Conservation (phyloP, 2,113 vertebrate species). For the Hippocampus mohnikei region DNA sequence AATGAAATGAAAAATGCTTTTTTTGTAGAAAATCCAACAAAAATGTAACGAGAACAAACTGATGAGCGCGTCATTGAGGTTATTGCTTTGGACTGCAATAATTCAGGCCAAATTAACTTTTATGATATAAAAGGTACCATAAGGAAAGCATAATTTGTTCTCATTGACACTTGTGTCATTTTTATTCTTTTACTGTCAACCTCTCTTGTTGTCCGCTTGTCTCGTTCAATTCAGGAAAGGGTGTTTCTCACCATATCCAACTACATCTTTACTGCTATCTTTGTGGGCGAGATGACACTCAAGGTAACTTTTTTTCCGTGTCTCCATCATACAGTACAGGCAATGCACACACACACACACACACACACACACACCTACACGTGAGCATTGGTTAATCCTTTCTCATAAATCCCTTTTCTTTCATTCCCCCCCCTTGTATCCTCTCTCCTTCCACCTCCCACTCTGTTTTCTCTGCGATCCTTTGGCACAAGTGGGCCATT, state of each 20-base stretch:
- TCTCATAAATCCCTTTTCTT: slow-evolving; percentile 5
- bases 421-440: slow-evolving; percentile 3
- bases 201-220: slow-evolving; percentile 16
- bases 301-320: slow-evolving; percentile 79
- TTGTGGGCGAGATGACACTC: slow-evolving; percentile 96
- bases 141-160: slow-evolving; percentile 27
- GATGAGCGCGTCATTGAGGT: background rate
- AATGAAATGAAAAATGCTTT: too few species aligned
- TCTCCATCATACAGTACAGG: slow-evolving; percentile 17
- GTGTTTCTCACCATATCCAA: slow-evolving; percentile 98
- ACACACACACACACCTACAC: background rate
- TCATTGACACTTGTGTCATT: slow-evolving; percentile 14
- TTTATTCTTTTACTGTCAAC: slow-evolving; percentile 21
- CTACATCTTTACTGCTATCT: slow-evolving; percentile 99
- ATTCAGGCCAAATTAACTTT: slow-evolving; percentile 18
- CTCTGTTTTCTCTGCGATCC: slow-evolving; percentile 48
- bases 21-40: background rate
- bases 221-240: slow-evolving; percentile 78
- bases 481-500: slow-evolving; percentile 64
- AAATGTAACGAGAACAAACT: background rate
- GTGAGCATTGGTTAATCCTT: slow-evolving; percentile 5
- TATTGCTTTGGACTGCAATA: slow-evolving; percentile 1
- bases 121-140: slow-evolving; percentile 31
- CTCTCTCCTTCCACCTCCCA: slow-evolving; percentile 1
- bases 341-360: slow-evolving; percentile 7